Evolutionary conservation across 2,113 vertebrate species (phyloP), one percentile per base, ranked within the genome.

Genomic region (Balaenoptera acutorostrata): DNA sequence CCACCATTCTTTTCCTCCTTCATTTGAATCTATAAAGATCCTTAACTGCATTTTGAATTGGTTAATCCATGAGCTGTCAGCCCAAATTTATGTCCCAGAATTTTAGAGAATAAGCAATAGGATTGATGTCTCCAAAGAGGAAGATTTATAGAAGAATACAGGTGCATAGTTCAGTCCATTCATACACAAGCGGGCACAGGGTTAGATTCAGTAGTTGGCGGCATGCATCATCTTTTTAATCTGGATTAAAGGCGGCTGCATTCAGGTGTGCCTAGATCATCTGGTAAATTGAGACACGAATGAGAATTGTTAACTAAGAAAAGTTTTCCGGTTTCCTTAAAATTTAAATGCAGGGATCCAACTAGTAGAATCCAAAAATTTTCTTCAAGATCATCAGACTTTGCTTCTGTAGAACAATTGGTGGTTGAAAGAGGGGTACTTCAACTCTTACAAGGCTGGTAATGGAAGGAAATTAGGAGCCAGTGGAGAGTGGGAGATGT

Each of bases 21-120:
- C 29, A 68, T 74, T 75, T 93, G 63, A 94, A n/a, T 81, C 39
- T 59, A 6, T 75, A 36, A 85, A 97, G 39, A 82, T 77, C 7
- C 61, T 86, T 92, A 88, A 88, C 63, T 84, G 59, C 55, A 78
- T 75, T 93, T 74, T 90, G 81, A 93, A 78, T 94, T 92, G 93
- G 55, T 83, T 91, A 91, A 39, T 95, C 25, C 17, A 46, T 66
- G 41, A 84, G 8, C 57, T 80, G 5, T 93, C 92, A 96, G 61
- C n/a, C 44, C 21, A 77, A 55, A 82, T 84, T 86, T 55, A 64
- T 64, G 14, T 75, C 57, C 20, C 36, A 95, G 31, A 29, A 59
- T 90, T 96, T 90, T 36, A 86, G 80, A 90, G 44, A 91, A 66
- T 77, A 90, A 90, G 25, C 25, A 68, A 46, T 61, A 72, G 36